Conservation (phyloP, 2,888 invertebrate species). For the Perizoma flavofasciatum region DNA sequence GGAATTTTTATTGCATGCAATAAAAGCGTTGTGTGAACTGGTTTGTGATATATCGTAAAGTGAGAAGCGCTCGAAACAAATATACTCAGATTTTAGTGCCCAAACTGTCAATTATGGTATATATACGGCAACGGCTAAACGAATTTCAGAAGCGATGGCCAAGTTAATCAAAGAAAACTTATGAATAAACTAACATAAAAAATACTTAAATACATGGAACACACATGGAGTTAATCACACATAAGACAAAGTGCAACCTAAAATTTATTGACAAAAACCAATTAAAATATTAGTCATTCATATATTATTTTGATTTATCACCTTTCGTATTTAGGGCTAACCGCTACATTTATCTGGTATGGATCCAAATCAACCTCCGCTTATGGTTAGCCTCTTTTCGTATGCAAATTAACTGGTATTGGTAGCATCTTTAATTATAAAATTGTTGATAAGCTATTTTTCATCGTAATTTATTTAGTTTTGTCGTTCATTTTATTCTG, state of each 20-base stretch:
- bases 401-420: slow-evolving; percentile 31
- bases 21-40: slow-evolving; percentile 36
- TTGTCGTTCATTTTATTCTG: slow-evolving; percentile 17
- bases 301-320: slow-evolving; percentile 31
- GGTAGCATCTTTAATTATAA: slow-evolving; percentile 27
- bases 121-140: background rate
- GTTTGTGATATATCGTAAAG: slow-evolving; percentile 13
- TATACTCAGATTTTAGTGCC: background rate
- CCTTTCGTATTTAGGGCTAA: slow-evolving; percentile 30
- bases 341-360: slow-evolving; percentile 26
- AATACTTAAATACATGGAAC: slow-evolving; percentile 1
- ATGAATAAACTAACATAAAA: background rate
- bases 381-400: slow-evolving; percentile 18
- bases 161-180: background rate
- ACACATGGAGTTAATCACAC: too few species aligned
- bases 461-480: slow-evolving; percentile 19
- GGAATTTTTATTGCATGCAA: slow-evolving; percentile 46
- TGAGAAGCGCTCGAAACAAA: background rate
- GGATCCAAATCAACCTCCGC: slow-evolving; percentile 7
- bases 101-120: too few species aligned
- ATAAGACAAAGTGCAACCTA: slow-evolving; percentile 8
- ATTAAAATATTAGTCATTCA: slow-evolving; percentile 24
- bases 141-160: background rate
- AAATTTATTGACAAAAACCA: slow-evolving; percentile 20
- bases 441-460: slow-evolving; percentile 24